Evolutionary conservation across 92 coral and sea anemone genomes (phyloP).

Genomic region (Metridium senile): DNA sequence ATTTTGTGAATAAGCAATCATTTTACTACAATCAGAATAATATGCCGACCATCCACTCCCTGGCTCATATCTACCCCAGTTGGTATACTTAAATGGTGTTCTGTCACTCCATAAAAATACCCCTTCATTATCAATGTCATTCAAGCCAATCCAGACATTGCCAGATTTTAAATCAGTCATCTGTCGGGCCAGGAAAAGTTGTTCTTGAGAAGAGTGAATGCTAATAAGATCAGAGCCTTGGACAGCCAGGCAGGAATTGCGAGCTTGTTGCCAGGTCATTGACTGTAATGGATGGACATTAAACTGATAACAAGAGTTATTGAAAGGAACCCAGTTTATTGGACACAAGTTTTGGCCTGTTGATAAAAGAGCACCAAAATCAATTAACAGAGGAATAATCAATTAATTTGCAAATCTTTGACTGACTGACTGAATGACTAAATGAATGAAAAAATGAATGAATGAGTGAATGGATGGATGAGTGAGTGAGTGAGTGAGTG

Average conservation of each 20-base stretch:
- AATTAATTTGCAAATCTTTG: no score
- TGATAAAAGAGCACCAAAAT: not conserved
- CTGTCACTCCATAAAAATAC: slow-evolving; percentile 50
- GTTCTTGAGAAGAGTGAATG: slow-evolving; percentile 66
- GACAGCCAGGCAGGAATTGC: slow-evolving; percentile 65
- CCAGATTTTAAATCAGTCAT: slow-evolving; percentile 44
- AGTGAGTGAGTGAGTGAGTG: not conserved
- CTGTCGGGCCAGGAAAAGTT: slow-evolving; percentile 52
- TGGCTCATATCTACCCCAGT: slow-evolving; percentile 48
- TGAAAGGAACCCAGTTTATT: slow-evolving; percentile 73
- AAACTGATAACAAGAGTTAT: slow-evolving; percentile 87
- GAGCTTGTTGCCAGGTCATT: slow-evolving; percentile 67
- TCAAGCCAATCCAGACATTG: slow-evolving; percentile 53
- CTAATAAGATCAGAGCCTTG: slow-evolving; percentile 72
- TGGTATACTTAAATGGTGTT: slow-evolving; percentile 27
- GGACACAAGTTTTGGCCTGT: slow-evolving; percentile 91
- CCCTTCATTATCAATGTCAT: slow-evolving; percentile 28
- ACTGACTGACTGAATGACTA: not conserved
- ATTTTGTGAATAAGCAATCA: slow-evolving; percentile 11
- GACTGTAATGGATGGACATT: slow-evolving; percentile 66
- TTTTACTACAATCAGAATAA: slow-evolving; percentile 18
- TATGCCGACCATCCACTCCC: slow-evolving; percentile 4
- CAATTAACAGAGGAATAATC: not conserved
- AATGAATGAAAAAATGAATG: not conserved
- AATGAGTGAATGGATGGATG: not conserved